phyloP scores from a whole-genome alignment of 2,888 invertebrate genomes.

The Diaphora mendica region DNA sequence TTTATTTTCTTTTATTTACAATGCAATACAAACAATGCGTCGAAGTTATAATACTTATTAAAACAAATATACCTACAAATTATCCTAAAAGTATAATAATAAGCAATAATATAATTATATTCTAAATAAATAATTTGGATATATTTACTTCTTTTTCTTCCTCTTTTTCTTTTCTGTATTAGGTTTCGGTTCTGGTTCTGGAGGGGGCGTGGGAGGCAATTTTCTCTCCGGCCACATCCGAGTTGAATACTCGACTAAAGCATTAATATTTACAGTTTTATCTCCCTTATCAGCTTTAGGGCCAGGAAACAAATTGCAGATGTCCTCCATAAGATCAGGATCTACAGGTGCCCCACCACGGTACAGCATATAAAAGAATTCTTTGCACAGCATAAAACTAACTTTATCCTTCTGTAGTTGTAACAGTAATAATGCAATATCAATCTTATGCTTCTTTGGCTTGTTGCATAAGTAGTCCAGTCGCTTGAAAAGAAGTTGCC shows the following conservation, averaged over 20 bases:
- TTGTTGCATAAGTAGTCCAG: slow-evolving; percentile 62
- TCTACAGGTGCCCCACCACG: slow-evolving; percentile 54
- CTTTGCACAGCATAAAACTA: slow-evolving; percentile 52
- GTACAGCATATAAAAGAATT: slow-evolving; percentile 38
- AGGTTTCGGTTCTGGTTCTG: slow-evolving; percentile 46
- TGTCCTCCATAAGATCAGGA: slow-evolving; percentile 59
- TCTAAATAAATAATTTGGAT: neutral
- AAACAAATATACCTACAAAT: neutral
- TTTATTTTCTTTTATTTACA: neutral
- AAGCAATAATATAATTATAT: neutral
- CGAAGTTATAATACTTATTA: neutral
- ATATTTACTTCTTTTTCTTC: slow-evolving; percentile 12
- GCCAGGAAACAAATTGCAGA: slow-evolving; percentile 60
- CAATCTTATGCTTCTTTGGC: slow-evolving; percentile 56
- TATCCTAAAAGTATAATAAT: neutral
- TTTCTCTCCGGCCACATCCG: slow-evolving; percentile 72
- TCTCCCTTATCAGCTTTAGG: slow-evolving; percentile 52
- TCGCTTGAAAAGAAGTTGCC: slow-evolving; percentile 66
- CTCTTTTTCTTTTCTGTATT: slow-evolving; percentile 17
- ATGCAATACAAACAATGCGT: neutral
- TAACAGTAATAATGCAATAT: slow-evolving; percentile 62
- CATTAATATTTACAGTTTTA: slow-evolving; percentile 59
- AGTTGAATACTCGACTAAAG: slow-evolving; percentile 63
- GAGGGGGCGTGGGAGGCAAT: slow-evolving; percentile 67
- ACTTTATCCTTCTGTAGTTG: slow-evolving; percentile 61